Evolutionary conservation across 2,888 invertebrate genomes (phyloP).

Genomic region (Xanthia icteritia): DNA sequence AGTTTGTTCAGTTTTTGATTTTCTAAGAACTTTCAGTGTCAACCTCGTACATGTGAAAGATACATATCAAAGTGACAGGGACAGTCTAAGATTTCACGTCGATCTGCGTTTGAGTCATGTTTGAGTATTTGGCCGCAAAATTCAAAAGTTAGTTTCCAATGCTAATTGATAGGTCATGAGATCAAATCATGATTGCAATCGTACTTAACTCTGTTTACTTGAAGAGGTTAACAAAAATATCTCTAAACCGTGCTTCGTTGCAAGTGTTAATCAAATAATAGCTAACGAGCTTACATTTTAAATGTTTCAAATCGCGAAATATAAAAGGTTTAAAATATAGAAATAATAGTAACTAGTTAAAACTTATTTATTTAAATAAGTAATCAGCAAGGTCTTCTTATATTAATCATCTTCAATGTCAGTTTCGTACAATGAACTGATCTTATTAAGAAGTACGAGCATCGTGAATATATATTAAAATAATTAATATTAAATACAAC

Average conservation of each 20-base stretch:
- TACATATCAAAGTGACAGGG: too few relatives aligned
- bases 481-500: not conserved
- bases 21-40: too few relatives aligned
- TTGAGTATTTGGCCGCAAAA: slow-evolving; percentile 9
- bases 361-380: slow-evolving; percentile 30
- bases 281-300: slow-evolving; percentile 30
- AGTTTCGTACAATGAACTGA: slow-evolving; percentile 51
- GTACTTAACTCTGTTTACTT: slow-evolving; percentile 12
- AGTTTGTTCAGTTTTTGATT: too few relatives aligned
- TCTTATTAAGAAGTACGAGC: slow-evolving; percentile 12
- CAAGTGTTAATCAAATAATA: slow-evolving; percentile 43
- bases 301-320: slow-evolving; percentile 12
- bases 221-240: slow-evolving; percentile 43
- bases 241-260: slow-evolving; percentile 34
- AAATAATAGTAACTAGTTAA: slow-evolving; percentile 27
- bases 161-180: slow-evolving; percentile 46
- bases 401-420: slow-evolving; percentile 41
- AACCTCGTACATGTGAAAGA: too few relatives aligned
- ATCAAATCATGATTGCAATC: slow-evolving; percentile 51
- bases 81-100: not conserved
- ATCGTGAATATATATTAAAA: slow-evolving; percentile 9
- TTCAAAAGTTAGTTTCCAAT: slow-evolving; percentile 22
- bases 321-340: slow-evolving; percentile 12
- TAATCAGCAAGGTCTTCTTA: slow-evolving; percentile 29
- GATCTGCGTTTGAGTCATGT: not conserved